These are phyloP conservation scores for Sepioteuthis lessoniana DNA, from an alignment of 2,888 invertebrate species.

Conservation along the genomic window DNA sequence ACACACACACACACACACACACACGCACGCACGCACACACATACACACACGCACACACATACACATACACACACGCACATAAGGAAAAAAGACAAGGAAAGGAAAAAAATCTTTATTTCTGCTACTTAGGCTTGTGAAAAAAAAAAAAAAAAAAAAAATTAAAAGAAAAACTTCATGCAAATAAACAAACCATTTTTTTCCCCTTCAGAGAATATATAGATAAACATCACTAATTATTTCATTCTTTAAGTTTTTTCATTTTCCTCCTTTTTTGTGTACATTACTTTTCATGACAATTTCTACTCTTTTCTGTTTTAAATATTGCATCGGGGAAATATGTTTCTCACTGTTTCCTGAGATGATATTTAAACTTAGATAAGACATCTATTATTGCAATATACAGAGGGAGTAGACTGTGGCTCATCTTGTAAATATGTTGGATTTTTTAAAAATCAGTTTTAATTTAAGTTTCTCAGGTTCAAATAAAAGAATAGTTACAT, in stretches of 20 bases:
- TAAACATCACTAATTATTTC: conserved; percentile 33
- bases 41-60: background rate
- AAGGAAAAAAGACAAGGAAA: background rate
- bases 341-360: background rate
- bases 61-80: background rate
- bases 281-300: conserved; percentile 33
- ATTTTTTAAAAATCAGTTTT: background rate
- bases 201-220: background rate
- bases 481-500: background rate
- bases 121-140: background rate
- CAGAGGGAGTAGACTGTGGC: background rate
- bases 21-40: background rate
- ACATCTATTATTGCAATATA: background rate
- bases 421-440: background rate
- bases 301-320: conserved; percentile 23
- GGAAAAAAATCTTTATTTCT: background rate
- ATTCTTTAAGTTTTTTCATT: background rate
- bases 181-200: conserved; percentile 33
- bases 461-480: background rate
- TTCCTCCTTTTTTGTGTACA: background rate
- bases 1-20: background rate
- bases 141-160: background rate
- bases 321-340: conserved; percentile 3
- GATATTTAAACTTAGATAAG: conserved; percentile 33
- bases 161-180: background rate